phyloP scores from a whole-genome alignment of 1,140 invertebrate species.

The Notospermus geniculatus region DNA sequence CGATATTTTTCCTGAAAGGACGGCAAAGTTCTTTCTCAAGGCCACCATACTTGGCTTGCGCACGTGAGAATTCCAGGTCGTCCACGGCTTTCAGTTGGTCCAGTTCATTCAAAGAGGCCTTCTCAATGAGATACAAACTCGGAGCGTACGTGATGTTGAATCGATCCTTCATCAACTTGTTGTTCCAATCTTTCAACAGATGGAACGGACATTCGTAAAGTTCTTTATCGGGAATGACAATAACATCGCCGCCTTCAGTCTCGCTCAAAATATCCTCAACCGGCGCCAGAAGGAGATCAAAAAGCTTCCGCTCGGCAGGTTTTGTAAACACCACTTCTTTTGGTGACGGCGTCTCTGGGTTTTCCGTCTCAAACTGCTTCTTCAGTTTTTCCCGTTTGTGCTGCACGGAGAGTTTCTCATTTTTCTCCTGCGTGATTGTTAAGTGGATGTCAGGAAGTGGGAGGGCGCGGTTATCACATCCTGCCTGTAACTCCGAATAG shows the following conservation, averaged over 20 bases:
- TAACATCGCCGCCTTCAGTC: constrained; percentile 30
- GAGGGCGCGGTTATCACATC: constrained; percentile 40
- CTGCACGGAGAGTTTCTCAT: constrained; percentile 22
- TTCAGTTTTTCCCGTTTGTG: constrained; percentile 8
- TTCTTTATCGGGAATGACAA: constrained; percentile 47
- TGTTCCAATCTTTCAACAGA: constrained; percentile 36
- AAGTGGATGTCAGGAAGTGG: constrained; percentile 30
- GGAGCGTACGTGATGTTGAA: constrained; percentile 40
- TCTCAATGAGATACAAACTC: constrained; percentile 39
- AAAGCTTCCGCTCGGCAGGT: constrained; percentile 31
- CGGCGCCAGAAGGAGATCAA: constrained; percentile 41
- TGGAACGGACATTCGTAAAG: constrained; percentile 43
- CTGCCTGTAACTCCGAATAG: constrained; percentile 23
- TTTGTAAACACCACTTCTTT: constrained; percentile 8
- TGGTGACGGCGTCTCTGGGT: background rate
- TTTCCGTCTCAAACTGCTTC: constrained; percentile 11
- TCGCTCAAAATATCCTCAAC: constrained; percentile 42
- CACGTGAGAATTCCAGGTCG: constrained; percentile 40
- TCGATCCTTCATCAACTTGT: constrained; percentile 26
- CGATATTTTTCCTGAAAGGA: no score
- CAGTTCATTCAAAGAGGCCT: constrained; percentile 39
- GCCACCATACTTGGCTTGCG: constrained; percentile 31
- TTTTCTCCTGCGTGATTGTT: constrained; percentile 23
- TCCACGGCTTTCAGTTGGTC: constrained; percentile 32
- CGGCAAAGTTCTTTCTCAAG: constrained; percentile 14